Percentiles rank a stretch among this genome's conserved stretches.
Evolutionary conservation across 2,113 vertebrate genomes (phyloP).

Genomic region (Pyxicephalus adspersus): DNA sequence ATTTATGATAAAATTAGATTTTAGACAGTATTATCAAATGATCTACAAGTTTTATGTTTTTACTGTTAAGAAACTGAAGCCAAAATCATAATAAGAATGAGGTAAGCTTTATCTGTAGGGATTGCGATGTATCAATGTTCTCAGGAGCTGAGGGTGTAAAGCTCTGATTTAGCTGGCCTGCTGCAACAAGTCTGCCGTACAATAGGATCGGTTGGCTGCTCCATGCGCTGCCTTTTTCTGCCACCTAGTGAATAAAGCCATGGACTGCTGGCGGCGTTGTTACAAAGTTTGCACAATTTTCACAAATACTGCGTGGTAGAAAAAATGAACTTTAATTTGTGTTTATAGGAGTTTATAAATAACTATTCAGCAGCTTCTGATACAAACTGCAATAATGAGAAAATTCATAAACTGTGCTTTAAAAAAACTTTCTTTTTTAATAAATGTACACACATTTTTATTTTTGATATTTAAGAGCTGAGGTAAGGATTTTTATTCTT

Average conservation of each 20-base stretch:
- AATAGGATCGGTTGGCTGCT: neutral
- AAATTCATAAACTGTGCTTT: no score
- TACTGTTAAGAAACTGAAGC: neutral
- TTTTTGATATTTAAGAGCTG: no score
- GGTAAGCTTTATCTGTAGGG: constrained; percentile 28
- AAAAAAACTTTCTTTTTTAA: no score
- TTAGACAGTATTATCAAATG: neutral
- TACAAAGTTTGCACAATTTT: neutral
- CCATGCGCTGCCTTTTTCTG: constrained; percentile 6
- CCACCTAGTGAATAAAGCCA: constrained; percentile 16
- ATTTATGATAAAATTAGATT: constrained; percentile 14
- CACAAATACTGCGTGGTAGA: no score
- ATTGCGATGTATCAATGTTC: constrained; percentile 30
- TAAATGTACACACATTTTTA: no score
- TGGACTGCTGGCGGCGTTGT: neutral
- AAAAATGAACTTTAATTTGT: no score
- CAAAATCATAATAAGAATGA: constrained; percentile 28
- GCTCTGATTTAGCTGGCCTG: constrained; percentile 30
- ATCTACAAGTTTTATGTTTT: constrained; percentile 19
- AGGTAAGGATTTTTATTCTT: no score
- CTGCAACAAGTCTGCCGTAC: constrained; percentile 41
- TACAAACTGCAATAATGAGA: no score
- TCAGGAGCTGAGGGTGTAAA: constrained; percentile 34
- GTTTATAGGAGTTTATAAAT: no score
- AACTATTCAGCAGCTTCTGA: no score